Conservation (phyloP, 1,140 invertebrate genomes). For the Cyclargus thomasi region DNA sequence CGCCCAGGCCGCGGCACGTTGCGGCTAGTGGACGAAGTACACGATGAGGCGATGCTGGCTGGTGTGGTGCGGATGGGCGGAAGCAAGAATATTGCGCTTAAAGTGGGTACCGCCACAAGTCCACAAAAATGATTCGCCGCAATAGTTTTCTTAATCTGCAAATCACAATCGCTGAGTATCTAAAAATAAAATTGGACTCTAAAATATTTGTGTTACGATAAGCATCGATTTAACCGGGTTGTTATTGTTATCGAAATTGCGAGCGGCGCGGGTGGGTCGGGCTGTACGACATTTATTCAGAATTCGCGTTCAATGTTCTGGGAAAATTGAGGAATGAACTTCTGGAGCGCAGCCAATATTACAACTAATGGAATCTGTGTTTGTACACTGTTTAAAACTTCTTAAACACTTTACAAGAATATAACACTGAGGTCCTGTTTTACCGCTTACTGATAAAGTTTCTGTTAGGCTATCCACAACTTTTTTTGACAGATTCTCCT, state of each 20-base stretch:
- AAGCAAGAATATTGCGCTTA: no score
- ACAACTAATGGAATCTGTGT: neutral
- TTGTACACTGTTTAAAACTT: neutral
- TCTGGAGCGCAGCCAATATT: slow-evolving; percentile 1
- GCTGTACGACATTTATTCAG: neutral
- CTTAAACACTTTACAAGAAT: neutral
- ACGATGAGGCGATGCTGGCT: no score
- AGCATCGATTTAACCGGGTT: neutral
- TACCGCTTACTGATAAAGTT: no score
- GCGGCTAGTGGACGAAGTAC: no score
- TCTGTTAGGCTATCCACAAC: no score
- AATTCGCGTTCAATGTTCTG: slow-evolving; percentile 2
- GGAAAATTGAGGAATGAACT: slow-evolving; percentile 1
- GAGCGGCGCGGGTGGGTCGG: neutral
- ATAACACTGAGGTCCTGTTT: neutral
- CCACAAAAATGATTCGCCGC: no score
- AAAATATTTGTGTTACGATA: neutral
- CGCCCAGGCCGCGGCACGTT: no score
- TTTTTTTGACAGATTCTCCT: no score
- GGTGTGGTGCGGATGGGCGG: no score
- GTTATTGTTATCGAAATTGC: slow-evolving; percentile 1
- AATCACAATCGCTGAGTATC: neutral
- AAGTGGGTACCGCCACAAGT: no score
- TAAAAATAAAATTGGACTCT: neutral
- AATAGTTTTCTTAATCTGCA: no score